Evolutionary conservation across 2,888 invertebrate species (phyloP), one percentile per base, ranked within the genome.

Genomic region (Meteorus cinctellus): DNA sequence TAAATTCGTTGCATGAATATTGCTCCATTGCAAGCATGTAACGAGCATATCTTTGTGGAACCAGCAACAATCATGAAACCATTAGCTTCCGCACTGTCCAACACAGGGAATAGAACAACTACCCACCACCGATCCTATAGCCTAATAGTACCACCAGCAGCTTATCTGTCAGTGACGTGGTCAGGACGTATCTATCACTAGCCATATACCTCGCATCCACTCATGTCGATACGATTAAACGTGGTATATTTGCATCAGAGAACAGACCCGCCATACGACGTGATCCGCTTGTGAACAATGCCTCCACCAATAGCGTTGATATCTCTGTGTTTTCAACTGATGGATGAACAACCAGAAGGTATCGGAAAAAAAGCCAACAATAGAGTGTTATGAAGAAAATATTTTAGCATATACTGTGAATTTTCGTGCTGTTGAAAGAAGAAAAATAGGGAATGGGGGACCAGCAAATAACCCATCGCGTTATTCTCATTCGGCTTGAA

Each of bases 111-210:
- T 55, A 24, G 51, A 31, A 69, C n/a, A 55, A 41, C 55, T 65
- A 48, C 36, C 67, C 63, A 41, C 60, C 31, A 55, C 71, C 75
- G 62, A 36, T 41, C 69, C 68, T 63, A 36, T 29, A 41, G 27
- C 62, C 66, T 45, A 51, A 29, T 62, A 63, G 51, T 41, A 48
- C 63, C 73, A 69, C 69, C 55, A 73, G 65, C 77, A 78, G 81
- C 79, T 80, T 81, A 80, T 81, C 78, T 77, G 76, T 75, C 76
- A 76, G 76, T 81, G 78, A 79, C 80, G 79, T 77, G 76, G 79
- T 78, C 79, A 75, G 48, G 76, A 78, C 76, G 76, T 79, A 79
- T 80, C 79, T 80, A 80, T 79, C 80, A 74, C 72, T 48, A 68
- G 67, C 74, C 75, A 59, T 68, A 76, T 68, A 62, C 72, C 62